Base-by-base conservation (phyloP, 2,113 vertebrate genomes). In the Pipra filicauda region DNA sequence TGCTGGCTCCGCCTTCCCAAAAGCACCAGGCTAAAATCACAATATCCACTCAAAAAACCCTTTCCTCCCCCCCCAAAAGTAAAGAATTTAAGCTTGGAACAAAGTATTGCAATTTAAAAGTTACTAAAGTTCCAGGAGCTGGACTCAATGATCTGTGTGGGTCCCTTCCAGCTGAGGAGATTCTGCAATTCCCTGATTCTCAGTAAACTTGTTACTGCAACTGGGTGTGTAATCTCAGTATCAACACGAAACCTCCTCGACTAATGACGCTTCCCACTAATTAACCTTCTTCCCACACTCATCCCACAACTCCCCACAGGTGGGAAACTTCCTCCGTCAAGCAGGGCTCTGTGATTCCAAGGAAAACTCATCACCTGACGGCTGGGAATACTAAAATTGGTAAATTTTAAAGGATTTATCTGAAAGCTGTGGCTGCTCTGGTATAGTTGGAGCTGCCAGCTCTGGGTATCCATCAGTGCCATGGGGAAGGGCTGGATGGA, bases 281-380 rank as follows among this genome's bases (percentile, higher is more conserved):
- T 94, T 95, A 93, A 79, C 35, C 89, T 80, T 49, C 94, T 95
- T 86, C 94, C 95, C 95, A 94, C 90, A 91, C 92, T 69, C 39
- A 72, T 19, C 92, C 87, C 95, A 75, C 86, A 78, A 0, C 69
- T 88, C 85, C 78, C 55, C 37, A 10, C 93, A 90, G 89, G 61
- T 71, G 95, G 90, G 94, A 91, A 94, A 79, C 31, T 37, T 51
- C 52, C 52, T 23, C 59, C 2, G 19, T 0, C 57, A 2, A 10
- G 93, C 62, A 7, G 31, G 48, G 72, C 41, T 23, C 49, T 14
- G 9, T 0, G 58, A 61, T 58, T 30, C 70, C 48, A 5, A 6
- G 73, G 77, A 24, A 55, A 55, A 28, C 3, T 49, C 65, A 0
- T 0, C 7, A 31, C 12, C 31, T 0, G 51, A 3, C 0, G 27